A percentile compares a stretch with the other conserved stretches of the same genome.
Evolutionary conservation across 2,888 invertebrate genomes (phyloP).

Genomic region (Scaptomyza caliginosa): DNA sequence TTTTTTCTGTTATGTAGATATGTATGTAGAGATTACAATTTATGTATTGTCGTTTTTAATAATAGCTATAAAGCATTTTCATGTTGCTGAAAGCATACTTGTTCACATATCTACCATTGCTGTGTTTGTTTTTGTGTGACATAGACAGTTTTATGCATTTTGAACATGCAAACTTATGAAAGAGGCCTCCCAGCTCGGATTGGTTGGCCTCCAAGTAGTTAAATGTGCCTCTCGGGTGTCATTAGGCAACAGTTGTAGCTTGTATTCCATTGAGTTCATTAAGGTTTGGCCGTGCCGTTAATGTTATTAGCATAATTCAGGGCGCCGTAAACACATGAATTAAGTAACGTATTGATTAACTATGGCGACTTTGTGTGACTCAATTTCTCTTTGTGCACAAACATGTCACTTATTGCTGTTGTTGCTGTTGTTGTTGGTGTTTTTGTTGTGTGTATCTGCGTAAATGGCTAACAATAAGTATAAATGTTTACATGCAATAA

Average conservation of each 20-base stretch:
- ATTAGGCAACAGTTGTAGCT: slow-evolving; percentile 29
- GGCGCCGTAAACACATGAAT: slow-evolving; percentile 62
- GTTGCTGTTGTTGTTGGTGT: no score
- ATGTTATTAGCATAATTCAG: slow-evolving; percentile 63
- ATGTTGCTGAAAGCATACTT: slow-evolving; percentile 64
- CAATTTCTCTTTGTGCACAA: slow-evolving; percentile 27
- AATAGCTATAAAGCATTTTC: slow-evolving; percentile 75
- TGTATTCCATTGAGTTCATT: slow-evolving; percentile 7
- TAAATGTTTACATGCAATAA: slow-evolving; percentile 77
- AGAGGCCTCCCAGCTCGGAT: slow-evolving; percentile 12
- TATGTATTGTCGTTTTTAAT: slow-evolving; percentile 68
- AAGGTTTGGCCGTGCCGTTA: slow-evolving; percentile 27
- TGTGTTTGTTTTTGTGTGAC: slow-evolving; percentile 37
- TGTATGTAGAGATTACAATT: slow-evolving; percentile 58
- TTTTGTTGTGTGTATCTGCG: slow-evolving; percentile 22
- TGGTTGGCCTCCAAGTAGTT: slow-evolving; percentile 41
- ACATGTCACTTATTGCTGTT: slow-evolving; percentile 34
- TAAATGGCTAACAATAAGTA: slow-evolving; percentile 62
- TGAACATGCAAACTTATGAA: slow-evolving; percentile 63
- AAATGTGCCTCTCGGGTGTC: slow-evolving; percentile 58
- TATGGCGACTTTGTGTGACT: slow-evolving; percentile 29
- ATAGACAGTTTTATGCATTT: slow-evolving; percentile 67
- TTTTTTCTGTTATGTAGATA: background rate
- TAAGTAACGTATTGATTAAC: slow-evolving; percentile 66
- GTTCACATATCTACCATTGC: slow-evolving; percentile 16